These are phyloP conservation scores for Drosophila imparisetae DNA, from an alignment of 2,888 invertebrate species.

Conservation along the genomic window DNA sequence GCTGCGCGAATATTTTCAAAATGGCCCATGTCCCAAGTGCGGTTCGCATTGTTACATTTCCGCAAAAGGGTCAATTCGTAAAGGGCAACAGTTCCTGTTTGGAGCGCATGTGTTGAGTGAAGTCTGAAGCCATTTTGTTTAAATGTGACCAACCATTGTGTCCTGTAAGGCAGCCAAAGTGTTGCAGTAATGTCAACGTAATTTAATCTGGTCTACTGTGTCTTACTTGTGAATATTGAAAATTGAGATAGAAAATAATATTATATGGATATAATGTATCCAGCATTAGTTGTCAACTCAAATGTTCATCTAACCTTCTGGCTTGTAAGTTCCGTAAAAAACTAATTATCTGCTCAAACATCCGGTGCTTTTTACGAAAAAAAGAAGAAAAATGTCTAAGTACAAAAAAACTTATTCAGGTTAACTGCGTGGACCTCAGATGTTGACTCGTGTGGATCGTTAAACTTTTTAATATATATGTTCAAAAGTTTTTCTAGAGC, in stretches of 20 bases:
- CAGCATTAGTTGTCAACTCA: conserved; percentile 16
- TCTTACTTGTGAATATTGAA: not conserved
- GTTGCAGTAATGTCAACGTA: not conserved
- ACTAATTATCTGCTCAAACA: conserved; percentile 57
- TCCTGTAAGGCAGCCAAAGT: not conserved
- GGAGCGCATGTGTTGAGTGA: conserved; percentile 59
- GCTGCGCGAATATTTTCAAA: conserved; percentile 63
- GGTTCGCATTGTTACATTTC: conserved; percentile 42
- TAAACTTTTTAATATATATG: conserved; percentile 56
- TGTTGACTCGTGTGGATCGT: conserved; percentile 70
- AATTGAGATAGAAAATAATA: not conserved
- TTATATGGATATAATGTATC: not conserved
- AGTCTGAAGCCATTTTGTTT: conserved; percentile 60
- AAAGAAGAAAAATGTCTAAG: conserved; percentile 3
- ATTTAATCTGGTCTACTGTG: not conserved
- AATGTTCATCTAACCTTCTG: conserved; percentile 17
- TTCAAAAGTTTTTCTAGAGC: conserved; percentile 57
- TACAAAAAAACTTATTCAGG: conserved; percentile 40
- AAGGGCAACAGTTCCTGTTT: conserved; percentile 56
- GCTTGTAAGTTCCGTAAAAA: conserved; percentile 33
- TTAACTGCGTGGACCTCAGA: conserved; percentile 58
- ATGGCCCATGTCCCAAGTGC: conserved; percentile 61
- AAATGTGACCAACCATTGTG: conserved; percentile 40
- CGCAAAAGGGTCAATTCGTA: conserved; percentile 64
- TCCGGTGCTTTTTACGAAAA: conserved; percentile 56